Evolutionary conservation across 1,140 invertebrate genomes (phyloP).

Genomic region (Drosophila novamexicana): DNA sequence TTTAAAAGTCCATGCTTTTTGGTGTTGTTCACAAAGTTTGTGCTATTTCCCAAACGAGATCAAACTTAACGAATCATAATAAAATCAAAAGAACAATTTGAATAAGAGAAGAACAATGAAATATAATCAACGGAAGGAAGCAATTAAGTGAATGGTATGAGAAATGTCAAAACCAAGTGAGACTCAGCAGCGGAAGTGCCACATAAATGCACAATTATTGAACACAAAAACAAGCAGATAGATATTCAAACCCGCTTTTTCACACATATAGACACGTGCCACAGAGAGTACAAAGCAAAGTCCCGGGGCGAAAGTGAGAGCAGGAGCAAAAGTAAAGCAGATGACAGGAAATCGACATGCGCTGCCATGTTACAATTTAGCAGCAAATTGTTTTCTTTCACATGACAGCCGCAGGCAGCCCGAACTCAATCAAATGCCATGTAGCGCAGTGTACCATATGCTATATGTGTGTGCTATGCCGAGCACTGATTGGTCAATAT

Average conservation of each 20-base stretch:
- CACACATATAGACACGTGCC: constrained; percentile 18
- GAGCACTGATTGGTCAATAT: constrained; percentile 37
- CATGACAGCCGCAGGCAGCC: constrained; percentile 62
- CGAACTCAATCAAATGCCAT: constrained; percentile 52
- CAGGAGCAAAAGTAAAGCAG: constrained; percentile 11
- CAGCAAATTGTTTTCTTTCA: constrained; percentile 73
- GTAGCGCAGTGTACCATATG: constrained; percentile 35
- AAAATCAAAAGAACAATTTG: not conserved
- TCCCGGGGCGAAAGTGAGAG: too few relatives aligned
- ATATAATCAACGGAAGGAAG: constrained; percentile 52
- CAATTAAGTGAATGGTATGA: constrained; percentile 42
- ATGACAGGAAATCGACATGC: constrained; percentile 73
- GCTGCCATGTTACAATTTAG: constrained; percentile 70
- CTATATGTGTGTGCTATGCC: not conserved
- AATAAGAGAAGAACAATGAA: constrained; percentile 33
- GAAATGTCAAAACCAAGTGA: constrained; percentile 32
- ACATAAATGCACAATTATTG: constrained; percentile 65
- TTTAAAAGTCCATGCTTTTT: too few relatives aligned
- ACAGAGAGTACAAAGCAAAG: constrained; percentile 11
- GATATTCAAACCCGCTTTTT: constrained; percentile 15
- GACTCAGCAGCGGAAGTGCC: constrained; percentile 54
- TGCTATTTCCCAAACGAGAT: too few relatives aligned
- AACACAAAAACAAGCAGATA: constrained; percentile 16
- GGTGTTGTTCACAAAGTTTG: too few relatives aligned
- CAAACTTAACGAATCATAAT: not conserved